Evolutionary conservation across 2,888 invertebrate genomes (phyloP), one percentile per base, ranked within the genome.

Genomic region (Heliconius erato): DNA sequence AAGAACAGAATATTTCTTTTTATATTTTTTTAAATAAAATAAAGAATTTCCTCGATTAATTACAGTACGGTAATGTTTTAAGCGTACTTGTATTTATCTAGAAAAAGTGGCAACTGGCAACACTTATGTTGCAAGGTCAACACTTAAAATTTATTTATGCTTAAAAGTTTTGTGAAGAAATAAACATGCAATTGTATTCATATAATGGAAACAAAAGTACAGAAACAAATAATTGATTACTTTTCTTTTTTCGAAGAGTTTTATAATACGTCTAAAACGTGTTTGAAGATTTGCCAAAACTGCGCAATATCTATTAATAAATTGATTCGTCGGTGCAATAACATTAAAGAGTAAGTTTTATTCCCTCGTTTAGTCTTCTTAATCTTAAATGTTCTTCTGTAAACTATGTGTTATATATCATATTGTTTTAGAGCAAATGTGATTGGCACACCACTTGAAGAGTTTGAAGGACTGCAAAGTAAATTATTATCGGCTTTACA

Each of bases 181-280:
- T 74, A 84, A 86, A 85, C 84, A 88, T 88, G 88, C 67, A 68
- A 65, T 79, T 82, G 80, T 74, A 76, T 83, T 74, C 81, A 78
- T 86, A 94, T 92, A 89, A 96, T 96, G 96, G 96, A 96, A 92
- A 86, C 88, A 82, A 94, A 94, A 89, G 89, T 96, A 84, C 96
- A 96, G 90, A 96, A 96, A 88, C 93, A 96, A 88, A 90, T 97
- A 74, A 91, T 95, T 88, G 95, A 94, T 87, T 96, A 96, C 88
- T 96, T 96, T 91, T 94, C 95, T 74, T 93, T 91, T 88, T 94
- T 97, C 85, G 95, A 95, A 85, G 92, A 93, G 87, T 96, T 96
- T 87, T 92, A 94, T 86, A 93, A 92, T 82, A 92, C 91, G 81
- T 94, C 96, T 87, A 94, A 93, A 91, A 91, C 89, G 89, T 91